Evolutionary conservation across 2,888 invertebrate species (phyloP), one percentile per base, ranked within the genome.

Genomic region (Gnatocerus cornutus): DNA sequence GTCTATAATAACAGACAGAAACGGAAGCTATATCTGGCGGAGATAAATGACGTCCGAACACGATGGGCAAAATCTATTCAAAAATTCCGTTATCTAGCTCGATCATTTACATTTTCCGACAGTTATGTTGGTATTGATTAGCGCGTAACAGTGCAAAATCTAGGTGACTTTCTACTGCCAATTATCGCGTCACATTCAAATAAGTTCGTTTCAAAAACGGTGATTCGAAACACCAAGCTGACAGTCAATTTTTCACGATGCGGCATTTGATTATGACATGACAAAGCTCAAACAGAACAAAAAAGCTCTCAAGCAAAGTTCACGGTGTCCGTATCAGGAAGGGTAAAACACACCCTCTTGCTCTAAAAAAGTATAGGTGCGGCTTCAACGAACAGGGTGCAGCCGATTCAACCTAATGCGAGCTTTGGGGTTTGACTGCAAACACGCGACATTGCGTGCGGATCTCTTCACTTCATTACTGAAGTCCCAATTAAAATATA

Each of bases 381-480:
- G 68, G 68, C 68, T 55, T 50, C 39, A 33, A 43, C 61, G 62
- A 62, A 43, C 33, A 62, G 68, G 68, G 68, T 68, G 68, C 55
- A 68, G 68, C 33, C 50, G 59, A 52, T 30, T 41, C 66, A 41
- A 52, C 43, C 66, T 67, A 59, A 56, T 62, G 27, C 56, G 29
- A 39, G 46, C 37, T 56, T 30, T 27, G 63, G 68, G 68, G 56
- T 62, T 68, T 30, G 56, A 65, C 61, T 53, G n/a, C 62, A 33
- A 13, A 45, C 71, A 71, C 59, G 71, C 71, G 30, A 71, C 58
- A 64, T 71, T 27, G 71, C 71, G 68, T 71, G 71, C 12, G 13
- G 29, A 48, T 55, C 61, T 71, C 63, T 65, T 68, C 71, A 71
- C 68, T 70, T 71, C 62, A 71, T 68, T 68, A 71, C 59, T 59